Evolutionary conservation across 2,797 vertebrate genomes (phyloP), one percentile per base, ranked within the genome.

Genomic region (Pangasius sanitwongsei): DNA sequence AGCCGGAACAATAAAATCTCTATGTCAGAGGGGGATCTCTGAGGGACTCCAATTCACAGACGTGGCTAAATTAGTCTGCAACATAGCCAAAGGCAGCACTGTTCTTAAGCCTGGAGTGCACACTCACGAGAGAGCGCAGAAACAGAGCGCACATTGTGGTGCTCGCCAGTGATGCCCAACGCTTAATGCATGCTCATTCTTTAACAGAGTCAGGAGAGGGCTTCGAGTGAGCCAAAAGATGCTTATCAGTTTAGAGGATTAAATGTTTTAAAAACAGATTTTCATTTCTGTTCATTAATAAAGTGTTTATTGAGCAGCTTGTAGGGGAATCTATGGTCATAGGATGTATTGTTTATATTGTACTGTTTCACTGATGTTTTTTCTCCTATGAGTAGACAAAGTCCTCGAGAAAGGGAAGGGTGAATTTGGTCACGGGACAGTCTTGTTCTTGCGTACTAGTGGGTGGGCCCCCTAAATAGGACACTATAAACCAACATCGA

Each of bases 1-100:
- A 94, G 83, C 87, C 88, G 90, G 91, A 92, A 96, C 95, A 96
- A 96, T 95, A 89, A 91, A 90, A 91, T 89, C 93, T 92, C 89
- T 96, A 94, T 96, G 91, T 82, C 61, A 74, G 87, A 87, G 91
- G 90, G 88, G 92, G 89, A 72, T 87, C 92, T 92, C 93, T 65
- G 82, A 87, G 91, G 92, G 90, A 93, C 92, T 90, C 92, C 92
- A 90, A 90, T 91, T 92, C 93, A 93, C 90, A 91, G 91, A 92
- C 93, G 90, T 92, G 92, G 90, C 93, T 92, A 93, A 94, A 93
- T 92, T 92, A 88, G 87, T 91, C 90, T 88, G 86, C 69, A 87
- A 85, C 61, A 31, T 85, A 86, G 88, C 93, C 91, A 93, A 95
- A 94, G 93, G 61, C 92, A 95, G 93, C 87, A 89, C 90, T 94